A percentile compares a stretch with the other conserved stretches of the same genome.
Evolutionary conservation across 1,140 invertebrate genomes (phyloP).

Genomic region (Mizuhopecten yessoensis): DNA sequence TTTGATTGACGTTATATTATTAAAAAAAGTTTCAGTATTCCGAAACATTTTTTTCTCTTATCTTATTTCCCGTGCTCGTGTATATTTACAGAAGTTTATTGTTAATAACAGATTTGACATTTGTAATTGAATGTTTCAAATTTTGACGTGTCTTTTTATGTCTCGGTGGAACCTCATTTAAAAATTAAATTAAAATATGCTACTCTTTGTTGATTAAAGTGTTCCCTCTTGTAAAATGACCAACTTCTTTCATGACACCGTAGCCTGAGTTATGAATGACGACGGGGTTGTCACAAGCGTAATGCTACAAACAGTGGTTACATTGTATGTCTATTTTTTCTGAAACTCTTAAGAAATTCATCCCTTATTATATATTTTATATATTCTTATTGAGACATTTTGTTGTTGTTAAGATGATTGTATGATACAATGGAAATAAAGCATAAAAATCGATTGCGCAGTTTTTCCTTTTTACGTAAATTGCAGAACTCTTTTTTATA

Average conservation of each 20-base stretch:
- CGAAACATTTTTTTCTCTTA: not conserved
- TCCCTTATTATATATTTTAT: not conserved
- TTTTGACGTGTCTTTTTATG: not conserved
- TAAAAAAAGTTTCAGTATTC: not conserved
- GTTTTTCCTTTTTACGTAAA: not conserved
- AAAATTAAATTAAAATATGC: not conserved
- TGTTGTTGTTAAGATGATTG: not conserved
- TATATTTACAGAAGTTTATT: not conserved
- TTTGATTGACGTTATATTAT: not conserved
- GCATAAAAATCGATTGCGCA: not conserved
- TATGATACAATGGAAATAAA: not conserved
- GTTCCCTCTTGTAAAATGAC: not conserved
- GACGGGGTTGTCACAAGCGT: not conserved
- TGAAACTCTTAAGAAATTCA: not conserved
- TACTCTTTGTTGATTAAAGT: not conserved
- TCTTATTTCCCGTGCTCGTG: not conserved
- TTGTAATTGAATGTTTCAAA: too few species aligned
- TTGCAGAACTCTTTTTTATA: not conserved
- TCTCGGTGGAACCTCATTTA: not conserved
- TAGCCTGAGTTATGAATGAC: not conserved
- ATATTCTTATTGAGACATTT: conserved; percentile 18
- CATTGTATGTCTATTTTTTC: not conserved
- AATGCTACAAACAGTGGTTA: not conserved
- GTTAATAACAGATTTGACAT: too few species aligned
- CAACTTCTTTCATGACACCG: not conserved